Percentiles rank a stretch among this genome's conserved stretches.
phyloP scores from a whole-genome alignment of 2,888 invertebrate species.

The Dexiosoma caninum region DNA sequence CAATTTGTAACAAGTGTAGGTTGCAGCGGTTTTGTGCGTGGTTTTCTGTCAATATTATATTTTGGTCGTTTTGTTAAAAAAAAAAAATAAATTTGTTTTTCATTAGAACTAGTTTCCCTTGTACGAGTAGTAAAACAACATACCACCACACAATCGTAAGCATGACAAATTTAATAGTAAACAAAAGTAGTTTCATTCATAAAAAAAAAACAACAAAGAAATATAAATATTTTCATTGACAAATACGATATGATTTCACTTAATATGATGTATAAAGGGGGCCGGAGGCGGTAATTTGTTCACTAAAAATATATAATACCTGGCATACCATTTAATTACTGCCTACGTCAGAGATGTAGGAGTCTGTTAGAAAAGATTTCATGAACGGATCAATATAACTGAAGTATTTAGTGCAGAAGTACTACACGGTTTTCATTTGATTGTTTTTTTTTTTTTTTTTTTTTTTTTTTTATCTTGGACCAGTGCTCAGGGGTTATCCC shows the following conservation, averaged over 20 bases:
- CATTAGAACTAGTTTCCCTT: slow-evolving; percentile 3
- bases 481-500: too few species aligned
- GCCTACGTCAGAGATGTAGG: background rate
- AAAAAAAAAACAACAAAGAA: background rate
- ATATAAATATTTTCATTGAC: slow-evolving; percentile 20
- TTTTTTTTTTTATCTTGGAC: too few species aligned
- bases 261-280: slow-evolving; percentile 20
- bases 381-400: too few species aligned
- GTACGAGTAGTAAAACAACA: background rate
- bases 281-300: slow-evolving; percentile 5
- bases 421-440: too few species aligned
- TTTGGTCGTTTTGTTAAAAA: background rate
- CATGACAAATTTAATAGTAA: background rate
- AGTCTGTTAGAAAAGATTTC: too few species aligned
- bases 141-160: background rate
- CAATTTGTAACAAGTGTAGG: slow-evolving; percentile 28
- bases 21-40: slow-evolving; percentile 19
- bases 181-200: slow-evolving; percentile 40
- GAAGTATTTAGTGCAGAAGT: too few species aligned
- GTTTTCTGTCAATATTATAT: slow-evolving; percentile 4
- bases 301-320: background rate
- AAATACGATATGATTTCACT: slow-evolving; percentile 21
- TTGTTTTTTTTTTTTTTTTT: too few species aligned
- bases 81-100: background rate
- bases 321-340: background rate